Conservation (phyloP, 2,113 vertebrate genomes). For the Bujurquina vittata region DNA sequence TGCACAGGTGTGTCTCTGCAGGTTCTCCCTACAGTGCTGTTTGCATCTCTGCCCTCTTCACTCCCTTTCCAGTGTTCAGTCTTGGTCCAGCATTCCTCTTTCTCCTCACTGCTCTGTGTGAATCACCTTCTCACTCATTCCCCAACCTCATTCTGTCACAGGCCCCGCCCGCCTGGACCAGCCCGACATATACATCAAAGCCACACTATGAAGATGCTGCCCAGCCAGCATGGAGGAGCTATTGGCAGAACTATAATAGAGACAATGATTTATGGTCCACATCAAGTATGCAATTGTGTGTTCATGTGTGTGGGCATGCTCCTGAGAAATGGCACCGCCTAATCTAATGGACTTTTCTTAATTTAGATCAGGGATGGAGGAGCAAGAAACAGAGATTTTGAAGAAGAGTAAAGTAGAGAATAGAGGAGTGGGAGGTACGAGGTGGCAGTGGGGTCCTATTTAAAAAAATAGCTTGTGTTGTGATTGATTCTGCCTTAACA, state of each 20-base stretch:
- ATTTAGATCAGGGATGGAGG: slow-evolving; percentile 39
- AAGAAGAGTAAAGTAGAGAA: neutral
- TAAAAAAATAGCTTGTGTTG: no score
- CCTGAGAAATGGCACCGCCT: slow-evolving; percentile 68
- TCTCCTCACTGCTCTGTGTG: neutral
- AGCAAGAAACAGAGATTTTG: neutral
- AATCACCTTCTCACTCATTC: slow-evolving; percentile 68
- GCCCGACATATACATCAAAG: slow-evolving; percentile 78
- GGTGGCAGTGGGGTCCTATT: neutral
- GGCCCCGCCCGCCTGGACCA: slow-evolving; percentile 59
- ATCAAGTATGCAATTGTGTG: slow-evolving; percentile 74
- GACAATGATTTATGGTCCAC: slow-evolving; percentile 78
- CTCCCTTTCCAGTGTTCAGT: neutral
- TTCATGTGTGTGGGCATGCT: slow-evolving; percentile 65
- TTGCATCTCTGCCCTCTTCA: neutral
- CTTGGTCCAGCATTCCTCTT: neutral
- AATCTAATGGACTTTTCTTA: slow-evolving; percentile 66
- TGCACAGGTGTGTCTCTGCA: neutral
- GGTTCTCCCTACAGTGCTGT: neutral
- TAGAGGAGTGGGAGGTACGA: neutral
- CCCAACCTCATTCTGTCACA: slow-evolving; percentile 90
- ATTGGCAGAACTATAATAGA: slow-evolving; percentile 82
- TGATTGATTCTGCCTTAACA: no score
- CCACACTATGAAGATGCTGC: slow-evolving; percentile 77
- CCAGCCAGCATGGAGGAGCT: slow-evolving; percentile 78